phyloP scores from a whole-genome alignment of 2,888 invertebrate species.

The Pachymerium ferrugineum region DNA sequence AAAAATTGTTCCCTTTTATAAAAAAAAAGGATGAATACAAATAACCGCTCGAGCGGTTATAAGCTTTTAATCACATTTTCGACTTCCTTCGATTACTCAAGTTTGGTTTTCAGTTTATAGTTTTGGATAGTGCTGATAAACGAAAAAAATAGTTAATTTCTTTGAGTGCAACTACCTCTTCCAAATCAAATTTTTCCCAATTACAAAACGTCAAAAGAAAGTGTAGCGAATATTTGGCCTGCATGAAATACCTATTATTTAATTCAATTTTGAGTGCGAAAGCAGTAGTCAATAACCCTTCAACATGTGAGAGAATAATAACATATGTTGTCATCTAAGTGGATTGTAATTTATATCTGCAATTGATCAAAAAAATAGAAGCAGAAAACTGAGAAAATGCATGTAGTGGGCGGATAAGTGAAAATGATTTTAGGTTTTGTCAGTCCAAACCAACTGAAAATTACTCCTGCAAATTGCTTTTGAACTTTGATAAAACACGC shows the following conservation, averaged over 20 bases:
- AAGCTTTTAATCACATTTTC: too few species aligned
- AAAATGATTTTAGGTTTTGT: slow-evolving; percentile 14
- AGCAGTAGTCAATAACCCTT: slow-evolving; percentile 11
- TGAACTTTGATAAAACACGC: slow-evolving; percentile 27
- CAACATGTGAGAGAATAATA: background rate
- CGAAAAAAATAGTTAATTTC: too few species aligned
- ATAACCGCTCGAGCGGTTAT: too few species aligned
- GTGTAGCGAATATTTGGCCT: background rate
- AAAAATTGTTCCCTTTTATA: too few species aligned
- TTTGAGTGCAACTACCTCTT: background rate
- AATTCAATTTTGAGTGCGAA: background rate
- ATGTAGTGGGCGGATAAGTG: slow-evolving; percentile 4
- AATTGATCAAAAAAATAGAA: background rate
- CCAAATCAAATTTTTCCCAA: background rate
- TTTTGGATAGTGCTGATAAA: too few species aligned
- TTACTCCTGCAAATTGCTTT: background rate
- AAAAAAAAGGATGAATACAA: too few species aligned
- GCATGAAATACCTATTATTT: slow-evolving; percentile 16
- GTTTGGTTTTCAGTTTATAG: too few species aligned
- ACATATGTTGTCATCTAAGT: background rate
- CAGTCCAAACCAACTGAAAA: background rate
- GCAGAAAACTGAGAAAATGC: background rate
- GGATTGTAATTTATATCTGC: background rate
- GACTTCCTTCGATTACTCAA: too few species aligned
- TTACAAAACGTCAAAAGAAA: background rate